Percentiles rank a stretch among this genome's conserved stretches.
These are phyloP conservation scores for Scleropages formosus DNA, from an alignment of 2,797 vertebrate species.

Conservation along the genomic window DNA sequence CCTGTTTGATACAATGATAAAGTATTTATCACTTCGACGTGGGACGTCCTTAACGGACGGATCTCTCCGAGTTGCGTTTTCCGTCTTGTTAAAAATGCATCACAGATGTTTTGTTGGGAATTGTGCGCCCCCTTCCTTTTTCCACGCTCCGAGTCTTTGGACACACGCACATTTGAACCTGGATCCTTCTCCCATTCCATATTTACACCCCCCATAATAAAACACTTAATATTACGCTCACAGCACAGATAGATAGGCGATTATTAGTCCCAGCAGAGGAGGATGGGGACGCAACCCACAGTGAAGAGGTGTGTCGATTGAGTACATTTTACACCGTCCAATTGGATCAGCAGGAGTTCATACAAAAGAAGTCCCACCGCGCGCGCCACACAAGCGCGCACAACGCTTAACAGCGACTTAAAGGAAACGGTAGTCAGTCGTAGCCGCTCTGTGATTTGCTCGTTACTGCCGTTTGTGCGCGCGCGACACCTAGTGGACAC, in stretches of 20 bases:
- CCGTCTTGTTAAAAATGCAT: background rate
- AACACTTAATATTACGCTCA: conserved; percentile 22
- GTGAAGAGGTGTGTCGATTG: background rate
- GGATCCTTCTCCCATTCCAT: background rate
- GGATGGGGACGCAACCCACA: background rate
- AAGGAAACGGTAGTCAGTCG: background rate
- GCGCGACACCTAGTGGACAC: background rate
- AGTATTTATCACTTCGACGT: background rate
- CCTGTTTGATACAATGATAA: background rate
- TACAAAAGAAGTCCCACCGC: background rate
- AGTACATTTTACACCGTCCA: background rate
- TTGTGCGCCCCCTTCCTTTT: background rate
- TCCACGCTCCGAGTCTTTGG: background rate
- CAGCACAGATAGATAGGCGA: conserved; percentile 6
- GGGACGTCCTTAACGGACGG: background rate
- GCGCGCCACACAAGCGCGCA: background rate
- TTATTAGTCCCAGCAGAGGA: conserved; percentile 25
- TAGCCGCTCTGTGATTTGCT: background rate
- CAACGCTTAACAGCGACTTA: background rate
- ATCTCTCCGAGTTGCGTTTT: background rate
- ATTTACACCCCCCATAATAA: too few relatives aligned
- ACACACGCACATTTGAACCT: background rate
- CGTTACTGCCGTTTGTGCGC: background rate
- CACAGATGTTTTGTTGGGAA: conserved; percentile 2
- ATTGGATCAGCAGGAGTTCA: background rate